These are phyloP conservation scores for Daboia siamensis DNA, from an alignment of 2,113 vertebrate species.

Conservation along the genomic window DNA sequence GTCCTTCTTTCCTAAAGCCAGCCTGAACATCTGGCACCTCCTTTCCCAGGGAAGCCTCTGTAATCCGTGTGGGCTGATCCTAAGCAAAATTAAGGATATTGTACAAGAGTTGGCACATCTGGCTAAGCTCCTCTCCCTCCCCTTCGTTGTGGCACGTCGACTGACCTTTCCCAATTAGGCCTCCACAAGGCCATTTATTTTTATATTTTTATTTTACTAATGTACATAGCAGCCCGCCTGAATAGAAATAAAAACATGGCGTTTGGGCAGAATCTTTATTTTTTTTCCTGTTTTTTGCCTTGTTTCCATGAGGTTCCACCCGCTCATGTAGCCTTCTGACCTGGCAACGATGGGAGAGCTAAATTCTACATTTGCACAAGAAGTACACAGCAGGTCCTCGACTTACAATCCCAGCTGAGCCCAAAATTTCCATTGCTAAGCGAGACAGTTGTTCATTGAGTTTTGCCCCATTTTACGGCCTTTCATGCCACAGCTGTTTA, in stretches of 20 bases:
- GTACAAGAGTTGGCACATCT: neutral
- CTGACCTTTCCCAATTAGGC: neutral
- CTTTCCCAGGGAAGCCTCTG: neutral
- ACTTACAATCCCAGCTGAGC: neutral
- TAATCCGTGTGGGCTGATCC: neutral
- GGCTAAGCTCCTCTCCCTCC: neutral
- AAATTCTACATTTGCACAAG: neutral
- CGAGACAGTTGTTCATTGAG: neutral
- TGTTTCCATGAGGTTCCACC: neutral
- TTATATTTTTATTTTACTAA: neutral
- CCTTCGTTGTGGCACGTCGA: neutral
- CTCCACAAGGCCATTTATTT: neutral
- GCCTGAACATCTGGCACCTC: neutral
- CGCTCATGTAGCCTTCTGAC: neutral
- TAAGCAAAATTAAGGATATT: neutral
- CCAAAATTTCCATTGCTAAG: neutral
- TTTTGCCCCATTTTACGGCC: neutral
- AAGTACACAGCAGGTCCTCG: too few relatives aligned
- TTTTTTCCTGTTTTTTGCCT: too few relatives aligned
- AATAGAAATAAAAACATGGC: neutral
- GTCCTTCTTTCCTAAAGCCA: neutral
- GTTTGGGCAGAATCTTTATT: neutral
- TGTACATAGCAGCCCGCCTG: neutral
- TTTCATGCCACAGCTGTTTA: neutral
- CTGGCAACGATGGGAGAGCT: neutral